A percentile compares a stretch with the other conserved stretches of the same genome.
phyloP scores from a whole-genome alignment of 2,888 invertebrate genomes.

The Taenaris catops region DNA sequence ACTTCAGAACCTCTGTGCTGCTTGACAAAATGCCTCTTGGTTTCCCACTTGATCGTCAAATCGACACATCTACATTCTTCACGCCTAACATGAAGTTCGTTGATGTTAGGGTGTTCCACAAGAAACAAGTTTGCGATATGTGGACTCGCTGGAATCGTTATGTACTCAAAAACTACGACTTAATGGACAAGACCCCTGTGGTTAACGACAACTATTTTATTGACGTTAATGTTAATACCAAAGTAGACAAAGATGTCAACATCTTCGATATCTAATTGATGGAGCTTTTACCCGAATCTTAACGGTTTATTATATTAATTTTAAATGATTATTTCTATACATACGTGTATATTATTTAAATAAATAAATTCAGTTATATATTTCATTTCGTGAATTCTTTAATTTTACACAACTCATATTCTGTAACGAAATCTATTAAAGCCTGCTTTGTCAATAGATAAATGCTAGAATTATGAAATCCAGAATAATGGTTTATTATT shows the following conservation, averaged over 20 bases:
- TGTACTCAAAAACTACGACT: slow-evolving; percentile 53
- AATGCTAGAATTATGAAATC: too few species aligned
- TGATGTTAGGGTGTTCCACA: slow-evolving; percentile 83
- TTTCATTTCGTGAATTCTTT: neutral
- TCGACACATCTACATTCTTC: slow-evolving; percentile 79
- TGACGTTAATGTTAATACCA: slow-evolving; percentile 42
- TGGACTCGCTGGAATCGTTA: slow-evolving; percentile 58
- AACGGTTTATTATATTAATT: neutral
- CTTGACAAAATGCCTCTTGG: slow-evolving; percentile 84
- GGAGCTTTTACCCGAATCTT: neutral
- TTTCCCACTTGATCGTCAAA: slow-evolving; percentile 86
- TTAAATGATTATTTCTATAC: neutral
- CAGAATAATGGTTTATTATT: too few species aligned
- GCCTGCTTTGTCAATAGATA: too few species aligned
- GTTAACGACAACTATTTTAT: slow-evolving; percentile 41
- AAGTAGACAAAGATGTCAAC: slow-evolving; percentile 27
- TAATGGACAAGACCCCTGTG: slow-evolving; percentile 43
- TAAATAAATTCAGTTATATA: slow-evolving; percentile 14
- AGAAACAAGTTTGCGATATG: slow-evolving; percentile 67
- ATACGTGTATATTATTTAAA: slow-evolving; percentile 5
- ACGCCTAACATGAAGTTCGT: slow-evolving; percentile 85
- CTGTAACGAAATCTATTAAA: too few species aligned
- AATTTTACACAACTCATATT: too few species aligned
- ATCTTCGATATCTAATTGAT: slow-evolving; percentile 27
- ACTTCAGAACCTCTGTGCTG: slow-evolving; percentile 56